Conservation (phyloP, 2,797 vertebrate species). For the Carcharodon carcharias region DNA sequence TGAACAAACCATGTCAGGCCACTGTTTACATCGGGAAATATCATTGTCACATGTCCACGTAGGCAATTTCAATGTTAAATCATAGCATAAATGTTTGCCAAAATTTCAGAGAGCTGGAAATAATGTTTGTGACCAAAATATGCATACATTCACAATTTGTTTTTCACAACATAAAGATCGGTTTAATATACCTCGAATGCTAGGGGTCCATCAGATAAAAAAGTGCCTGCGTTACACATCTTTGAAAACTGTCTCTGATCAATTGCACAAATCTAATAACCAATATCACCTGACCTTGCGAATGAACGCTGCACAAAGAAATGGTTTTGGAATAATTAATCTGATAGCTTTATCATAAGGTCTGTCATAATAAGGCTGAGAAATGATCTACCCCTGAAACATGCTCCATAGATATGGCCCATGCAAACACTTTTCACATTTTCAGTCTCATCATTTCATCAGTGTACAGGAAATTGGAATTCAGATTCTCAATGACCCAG, state of each 20-base stretch:
- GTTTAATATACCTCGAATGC: not conserved
- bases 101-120: not conserved
- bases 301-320: not conserved
- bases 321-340: not conserved
- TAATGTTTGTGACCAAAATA: not conserved
- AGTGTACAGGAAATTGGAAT: not conserved
- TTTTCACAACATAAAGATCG: not conserved
- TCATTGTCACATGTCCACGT: too few relatives aligned
- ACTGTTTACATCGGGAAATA: too few relatives aligned
- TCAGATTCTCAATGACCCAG: not conserved
- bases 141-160: not conserved
- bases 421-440: not conserved
- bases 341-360: not conserved
- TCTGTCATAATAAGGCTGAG: not conserved
- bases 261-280: not conserved
- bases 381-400: not conserved
- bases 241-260: not conserved
- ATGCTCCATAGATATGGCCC: not conserved
- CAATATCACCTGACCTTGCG: not conserved
- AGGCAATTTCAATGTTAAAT: too few relatives aligned
- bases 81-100: too few relatives aligned
- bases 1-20: too few relatives aligned
- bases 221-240: not conserved
- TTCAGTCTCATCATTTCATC: not conserved
- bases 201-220: not conserved